Evolutionary conservation across 2,113 vertebrate species (phyloP), one percentile per base, ranked within the genome.

Genomic region (Illadopsis cleaveri): DNA sequence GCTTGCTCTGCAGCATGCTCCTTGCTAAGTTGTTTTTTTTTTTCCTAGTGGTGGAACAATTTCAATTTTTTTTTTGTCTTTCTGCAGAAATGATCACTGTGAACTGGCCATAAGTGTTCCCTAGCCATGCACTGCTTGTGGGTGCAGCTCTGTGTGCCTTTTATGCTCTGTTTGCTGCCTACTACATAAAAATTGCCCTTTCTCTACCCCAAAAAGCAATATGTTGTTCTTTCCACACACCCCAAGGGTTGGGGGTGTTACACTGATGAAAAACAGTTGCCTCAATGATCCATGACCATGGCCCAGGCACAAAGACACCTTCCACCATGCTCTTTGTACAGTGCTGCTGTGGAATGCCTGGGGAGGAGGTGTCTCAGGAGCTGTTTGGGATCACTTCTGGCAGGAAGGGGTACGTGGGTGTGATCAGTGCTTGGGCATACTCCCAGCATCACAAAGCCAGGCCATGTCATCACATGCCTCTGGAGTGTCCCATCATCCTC

Each of bases 151-250:
- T 8, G 2, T 22, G 77, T 70, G n/a, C 38, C 78, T 75, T 90
- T 57, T 3, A 12, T 81, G 53, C 65, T 81, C 42, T 11, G 22
- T 42, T 93, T 89, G 30, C 65, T 87, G 56, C 64, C 47, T 0
- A 1, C 47, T 45, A 9, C 21, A 2, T 47, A 42, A 77, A 91
- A 71, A 47, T 21, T 81, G 19, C 24, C 35, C 24, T 60, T 91
- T 50, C 15, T 75, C 16, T 42, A 25, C 23, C 23, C 53, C 35
- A 21, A 33, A 64, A 56, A 82, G 57, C 53, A 64, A 16, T 0
- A 0, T 15, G 15, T 57, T 1, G 0, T 83, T 25, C 20, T 73
- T 84, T 42, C 50, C 37, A 4, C 0, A 0, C 23, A 15, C 42
- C 13, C 21, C 6, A 5, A 17, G 20, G 18, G 1, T 20, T 16